Base-by-base conservation (phyloP, 2,888 invertebrate species). In the Platycheirus rosarum region DNA sequence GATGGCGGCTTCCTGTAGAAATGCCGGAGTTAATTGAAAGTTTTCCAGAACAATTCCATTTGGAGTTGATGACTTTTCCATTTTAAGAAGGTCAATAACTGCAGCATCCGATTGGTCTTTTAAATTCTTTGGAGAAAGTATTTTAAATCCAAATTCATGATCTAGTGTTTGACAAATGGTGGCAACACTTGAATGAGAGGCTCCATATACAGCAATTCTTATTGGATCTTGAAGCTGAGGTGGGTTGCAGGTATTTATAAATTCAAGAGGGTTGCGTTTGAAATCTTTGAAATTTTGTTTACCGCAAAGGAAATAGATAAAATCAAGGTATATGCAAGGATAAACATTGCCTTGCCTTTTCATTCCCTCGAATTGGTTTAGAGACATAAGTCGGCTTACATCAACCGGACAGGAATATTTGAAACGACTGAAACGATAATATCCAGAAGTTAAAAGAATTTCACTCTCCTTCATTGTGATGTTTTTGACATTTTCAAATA, bases 321-420 rank as follows among this genome's bases (percentile, higher is more conserved):
- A 93, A 11, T 91, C 91, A 37, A 93, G 90, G 87, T 94, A 92
- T 48, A 93, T 88, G 6, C 93, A 90, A 0, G 94, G 92, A 88
- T 89, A 93, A 14, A 93, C 86, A 44, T 91, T 89, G 48, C 89
- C 44, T 13, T 65, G 53, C 7, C 13, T 40, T 37, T 35, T 16
- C 11, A 63, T 44, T 9, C 78, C 84, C 5, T 69, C 20, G 18
- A 57, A 84, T 20, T 74, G 74, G 29, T 80, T 80, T 1, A 80
- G 2, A 0, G 68, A 68, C 44, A 79, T 66, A 13, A 84, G 9
- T 57, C 92, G 91, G 86, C 87, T 91, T 55, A 93, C 89, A 86
- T 93, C 92, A 0, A 95, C 94, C 0, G 95, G 95, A 87, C 94
- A 94, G 86, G 92, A 91, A 66, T 92, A 91, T 18, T 93, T 92